Evolutionary conservation across 2,888 invertebrate genomes (phyloP), one percentile per base, ranked within the genome.

Genomic region (Nemurella pictetii): DNA sequence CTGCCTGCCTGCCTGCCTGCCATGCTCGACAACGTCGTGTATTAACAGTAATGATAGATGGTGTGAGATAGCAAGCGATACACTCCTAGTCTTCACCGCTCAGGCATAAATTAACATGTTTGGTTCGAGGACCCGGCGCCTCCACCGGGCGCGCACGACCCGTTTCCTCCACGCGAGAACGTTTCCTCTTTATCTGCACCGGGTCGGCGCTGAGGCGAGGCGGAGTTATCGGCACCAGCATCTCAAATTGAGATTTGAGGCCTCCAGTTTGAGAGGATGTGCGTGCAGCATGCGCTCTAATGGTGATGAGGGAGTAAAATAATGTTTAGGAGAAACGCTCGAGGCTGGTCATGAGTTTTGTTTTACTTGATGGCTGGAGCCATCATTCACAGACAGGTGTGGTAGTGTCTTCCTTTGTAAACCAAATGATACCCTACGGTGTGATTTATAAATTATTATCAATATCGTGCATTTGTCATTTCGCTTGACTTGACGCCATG

Each of bases 331-430:
- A 75, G 30, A 78, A 78, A 78, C 78, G 78, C 78, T 78, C 29
- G 28, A n/a, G 30, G 78, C 78, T 30, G 30, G 30, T 78, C 78
- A 78, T 78, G 78, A 78, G 78, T 78, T 75, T 78, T 28, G 78
- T 78, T 78, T 30, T 75, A 75, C 28, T 27, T 12, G 12, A 75
- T 75, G 26, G 26, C 28, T 55, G 55, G 12, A 20, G 55, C 72
- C 82, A 82, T 82, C 82, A 82, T 29, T 82, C 82, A 82, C 27
- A 55, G 82, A 82, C 82, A 82, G 82, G 82, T 82, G 82, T 55
- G 55, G 26, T 75, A 25, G 35, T 78, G 30, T 78, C 81, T 81
- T n/a, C 81, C 36, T 82, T 82, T 82, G 82, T 82, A 81, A 36
- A 82, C 82, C 82, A 30, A 81, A 36, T 81, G 27, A 82, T 82